A percentile compares a stretch with the other conserved stretches of the same genome.
These are phyloP conservation scores for Corythoichthys haematopterus DNA, from an alignment of 2,113 vertebrate species.

Conservation along the genomic window DNA sequence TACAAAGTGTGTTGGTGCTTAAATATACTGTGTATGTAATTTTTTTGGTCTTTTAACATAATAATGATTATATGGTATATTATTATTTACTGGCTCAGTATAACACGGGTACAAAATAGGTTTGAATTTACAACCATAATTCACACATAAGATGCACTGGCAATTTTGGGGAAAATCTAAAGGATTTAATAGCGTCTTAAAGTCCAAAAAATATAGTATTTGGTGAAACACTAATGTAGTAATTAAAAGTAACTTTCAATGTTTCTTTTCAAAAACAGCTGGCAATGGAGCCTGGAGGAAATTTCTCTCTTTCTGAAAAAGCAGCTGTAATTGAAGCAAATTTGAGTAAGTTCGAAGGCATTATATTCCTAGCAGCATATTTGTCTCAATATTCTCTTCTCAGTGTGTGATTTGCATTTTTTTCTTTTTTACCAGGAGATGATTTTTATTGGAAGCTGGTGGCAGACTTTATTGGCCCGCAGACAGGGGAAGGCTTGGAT, in stretches of 20 bases:
- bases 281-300: slow-evolving; percentile 59
- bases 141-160: too few relatives aligned
- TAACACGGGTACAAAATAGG: too few relatives aligned
- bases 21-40: too few relatives aligned
- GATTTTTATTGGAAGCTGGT: slow-evolving; percentile 67
- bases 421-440: slow-evolving; percentile 63
- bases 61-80: too few relatives aligned
- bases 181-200: too few relatives aligned
- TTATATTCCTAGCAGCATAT: background rate
- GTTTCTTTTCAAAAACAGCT: slow-evolving; percentile 34
- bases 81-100: too few relatives aligned
- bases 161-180: too few relatives aligned
- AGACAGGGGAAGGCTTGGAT: slow-evolving; percentile 59
- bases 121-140: too few relatives aligned
- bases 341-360: slow-evolving; percentile 64
- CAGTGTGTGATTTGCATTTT: background rate
- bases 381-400: background rate
- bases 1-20: too few relatives aligned
- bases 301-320: slow-evolving; percentile 51
- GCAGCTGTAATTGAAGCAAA: slow-evolving; percentile 50
- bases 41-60: too few relatives aligned
- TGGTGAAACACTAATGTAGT: background rate
- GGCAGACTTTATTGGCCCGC: slow-evolving; percentile 68
- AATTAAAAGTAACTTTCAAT: background rate
- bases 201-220: background rate